Evolutionary conservation across 2,888 invertebrate genomes (phyloP).

Genomic region (Zootermopsis nevadensis): DNA sequence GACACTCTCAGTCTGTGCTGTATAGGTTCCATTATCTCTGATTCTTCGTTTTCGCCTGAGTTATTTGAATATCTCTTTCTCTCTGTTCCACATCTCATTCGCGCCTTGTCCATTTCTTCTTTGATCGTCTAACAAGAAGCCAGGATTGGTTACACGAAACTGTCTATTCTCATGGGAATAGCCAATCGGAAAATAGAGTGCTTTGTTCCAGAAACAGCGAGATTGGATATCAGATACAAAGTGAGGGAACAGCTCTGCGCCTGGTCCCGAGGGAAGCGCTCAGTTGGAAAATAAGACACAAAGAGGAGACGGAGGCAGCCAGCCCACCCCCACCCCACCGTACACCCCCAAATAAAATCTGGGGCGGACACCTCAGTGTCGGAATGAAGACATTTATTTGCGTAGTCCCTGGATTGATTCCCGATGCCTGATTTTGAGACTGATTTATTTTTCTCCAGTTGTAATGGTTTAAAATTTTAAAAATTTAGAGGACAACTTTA

Average conservation of each 20-base stretch:
- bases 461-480: too few species aligned
- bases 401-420: too few species aligned
- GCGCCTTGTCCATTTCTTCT: background rate
- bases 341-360: background rate
- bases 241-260: background rate
- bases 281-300: slow-evolving; percentile 50
- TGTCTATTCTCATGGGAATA: slow-evolving; percentile 39
- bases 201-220: slow-evolving; percentile 46
- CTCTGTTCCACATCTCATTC: background rate
- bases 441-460: too few species aligned
- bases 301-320: background rate
- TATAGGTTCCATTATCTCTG: background rate
- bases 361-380: background rate
- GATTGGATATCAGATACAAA: slow-evolving; percentile 32
- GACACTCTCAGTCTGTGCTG: background rate
- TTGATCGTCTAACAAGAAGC: slow-evolving; percentile 16
- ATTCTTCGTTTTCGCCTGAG: background rate
- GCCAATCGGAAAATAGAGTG: slow-evolving; percentile 47
- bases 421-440: too few species aligned
- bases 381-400: background rate
- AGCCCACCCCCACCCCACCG: too few species aligned
- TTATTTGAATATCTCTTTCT: background rate
- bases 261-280: slow-evolving; percentile 46
- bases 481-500: too few species aligned
- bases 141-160: slow-evolving; percentile 47